These are phyloP conservation scores for Chalcis sispes DNA, from an alignment of 2,888 invertebrate genomes.

Conservation along the genomic window DNA sequence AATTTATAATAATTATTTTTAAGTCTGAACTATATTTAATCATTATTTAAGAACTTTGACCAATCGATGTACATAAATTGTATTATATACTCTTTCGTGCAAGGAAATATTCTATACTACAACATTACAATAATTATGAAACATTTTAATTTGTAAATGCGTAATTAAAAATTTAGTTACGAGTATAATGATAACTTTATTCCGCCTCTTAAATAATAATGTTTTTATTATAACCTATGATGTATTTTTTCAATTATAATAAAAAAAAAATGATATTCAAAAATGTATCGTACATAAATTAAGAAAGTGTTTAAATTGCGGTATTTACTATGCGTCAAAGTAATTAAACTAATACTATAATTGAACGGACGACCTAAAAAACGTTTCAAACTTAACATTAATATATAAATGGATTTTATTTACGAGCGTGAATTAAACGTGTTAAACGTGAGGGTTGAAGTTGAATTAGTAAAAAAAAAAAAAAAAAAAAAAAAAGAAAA, in stretches of 20 bases:
- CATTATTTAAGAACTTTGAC: conserved; percentile 1
- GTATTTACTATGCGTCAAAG: not conserved
- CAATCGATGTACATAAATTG: not conserved
- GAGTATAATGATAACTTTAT: too few relatives aligned
- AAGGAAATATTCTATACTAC: too few relatives aligned
- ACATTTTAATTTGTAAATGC: too few relatives aligned
- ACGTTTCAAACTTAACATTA: conserved; percentile 7
- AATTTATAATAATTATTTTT: not conserved
- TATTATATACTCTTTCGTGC: too few relatives aligned
- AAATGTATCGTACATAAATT: not conserved
- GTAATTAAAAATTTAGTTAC: too few relatives aligned
- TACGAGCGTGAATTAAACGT: conserved; percentile 3
- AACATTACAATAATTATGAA: too few relatives aligned
- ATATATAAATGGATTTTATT: conserved; percentile 26
- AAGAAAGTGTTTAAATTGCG: not conserved
- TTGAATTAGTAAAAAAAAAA: conserved; percentile 8
- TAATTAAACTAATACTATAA: not conserved
- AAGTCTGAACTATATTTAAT: not conserved
- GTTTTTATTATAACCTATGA: too few relatives aligned
- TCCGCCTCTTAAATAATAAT: too few relatives aligned
- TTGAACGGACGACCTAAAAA: conserved; percentile 12
- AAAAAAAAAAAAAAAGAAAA: not conserved
- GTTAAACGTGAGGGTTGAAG: conserved; percentile 30
- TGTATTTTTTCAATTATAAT: not conserved
- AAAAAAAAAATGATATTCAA: not conserved